Base-by-base conservation (phyloP, 1,140 invertebrate genomes). In the Zaprionus davidi region DNA sequence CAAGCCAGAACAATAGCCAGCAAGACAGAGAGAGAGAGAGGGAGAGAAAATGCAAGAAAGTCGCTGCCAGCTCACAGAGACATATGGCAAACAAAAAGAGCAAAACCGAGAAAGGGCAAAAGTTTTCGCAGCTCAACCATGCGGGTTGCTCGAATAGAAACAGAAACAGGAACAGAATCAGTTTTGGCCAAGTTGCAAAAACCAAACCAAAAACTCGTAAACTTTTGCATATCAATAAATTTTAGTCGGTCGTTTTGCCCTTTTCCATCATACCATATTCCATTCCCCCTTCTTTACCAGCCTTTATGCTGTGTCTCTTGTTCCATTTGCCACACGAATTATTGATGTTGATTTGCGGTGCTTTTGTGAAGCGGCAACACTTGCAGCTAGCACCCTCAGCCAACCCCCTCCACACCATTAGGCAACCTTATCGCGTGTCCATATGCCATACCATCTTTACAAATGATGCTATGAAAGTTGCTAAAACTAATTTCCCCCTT, bases 141-240 rank as follows among this genome's bases (percentile, higher is more conserved):
- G 41, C 41, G 80, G 80, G 65, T 79, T 81, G 49, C 60, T 53
- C 34, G 56, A 49, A 71, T 67, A 62, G 72, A 55, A 74, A 74
- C 49, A 34, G 57, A 64, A 73, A 68, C 57, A 64, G 65, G 15
- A 59, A 55, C 41, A 68, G 64, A 71, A 71, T 58, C 71, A 73
- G 67, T 65, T 51, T 46, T 76, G 55, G 56, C 46, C 66, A 66
- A 81, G 69, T 71, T 81, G 64, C 79, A 70, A 56, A 58, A 67
- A 57, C 31, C 71, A 71, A 81, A 76, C 73, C 80, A 77, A 68
- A 67, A 82, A 88, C 77, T 83, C 60, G 80, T 71, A 90, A 88
- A 90, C 81, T 88, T 88, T 88, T 72, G 79, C 85, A 88, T 90
- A 90, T 88, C 85, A 88, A 90, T 90, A 90, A 88, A 88, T 85